Evolutionary conservation across 2,797 vertebrate genomes (phyloP).

Genomic region (Graptemys geographica): DNA sequence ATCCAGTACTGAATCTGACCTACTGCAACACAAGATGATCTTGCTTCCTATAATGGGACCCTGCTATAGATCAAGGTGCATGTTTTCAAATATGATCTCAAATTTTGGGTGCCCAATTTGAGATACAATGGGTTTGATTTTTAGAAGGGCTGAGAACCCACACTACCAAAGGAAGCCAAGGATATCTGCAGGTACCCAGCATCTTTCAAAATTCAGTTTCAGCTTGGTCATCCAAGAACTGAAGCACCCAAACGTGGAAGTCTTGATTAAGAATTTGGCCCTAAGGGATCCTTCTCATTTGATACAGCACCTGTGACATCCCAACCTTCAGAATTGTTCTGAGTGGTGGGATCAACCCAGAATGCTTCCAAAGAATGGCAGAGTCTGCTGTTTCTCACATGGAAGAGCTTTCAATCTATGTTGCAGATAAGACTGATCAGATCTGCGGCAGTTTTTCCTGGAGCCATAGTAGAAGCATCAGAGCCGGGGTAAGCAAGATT

Average conservation of each 20-base stretch:
- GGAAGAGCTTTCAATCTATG: not conserved
- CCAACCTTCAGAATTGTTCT: not conserved
- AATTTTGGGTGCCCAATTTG: not conserved
- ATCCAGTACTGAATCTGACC: not conserved
- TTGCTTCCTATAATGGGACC: not conserved
- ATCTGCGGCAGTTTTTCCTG: not conserved
- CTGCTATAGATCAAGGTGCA: not conserved
- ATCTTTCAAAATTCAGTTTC: not conserved
- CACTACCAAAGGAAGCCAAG: not conserved
- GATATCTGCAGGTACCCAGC: not conserved
- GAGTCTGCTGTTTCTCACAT: not conserved
- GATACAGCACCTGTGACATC: not conserved
- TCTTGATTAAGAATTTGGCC: not conserved
- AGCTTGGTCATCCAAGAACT: not conserved
- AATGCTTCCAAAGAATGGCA: not conserved
- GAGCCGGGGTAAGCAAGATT: too few relatives aligned
- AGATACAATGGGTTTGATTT: not conserved
- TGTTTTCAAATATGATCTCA: not conserved
- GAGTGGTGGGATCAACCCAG: not conserved
- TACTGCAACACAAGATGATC: not conserved
- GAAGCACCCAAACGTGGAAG: not conserved
- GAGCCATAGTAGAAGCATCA: too few relatives aligned
- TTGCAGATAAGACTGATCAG: too few relatives aligned
- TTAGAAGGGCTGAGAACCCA: not conserved
- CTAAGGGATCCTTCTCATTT: not conserved